Conservation (phyloP, 2,797 vertebrate genomes). For the Coccyzus lansbergi region DNA sequence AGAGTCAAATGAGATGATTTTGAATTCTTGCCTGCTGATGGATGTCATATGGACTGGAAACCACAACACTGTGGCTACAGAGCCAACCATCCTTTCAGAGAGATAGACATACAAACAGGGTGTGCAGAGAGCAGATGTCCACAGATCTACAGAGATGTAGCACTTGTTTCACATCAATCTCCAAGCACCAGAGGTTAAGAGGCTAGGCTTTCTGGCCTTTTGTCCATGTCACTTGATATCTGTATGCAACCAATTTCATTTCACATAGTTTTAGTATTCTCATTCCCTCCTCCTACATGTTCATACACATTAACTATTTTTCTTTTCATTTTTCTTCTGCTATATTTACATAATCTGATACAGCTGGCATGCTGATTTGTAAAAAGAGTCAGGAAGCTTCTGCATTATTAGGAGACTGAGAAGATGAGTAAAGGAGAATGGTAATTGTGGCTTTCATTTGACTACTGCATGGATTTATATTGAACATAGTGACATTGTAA, state of each 20-base stretch:
- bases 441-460: not conserved
- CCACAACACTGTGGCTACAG: not conserved
- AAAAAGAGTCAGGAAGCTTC: not conserved
- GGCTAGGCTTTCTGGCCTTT: not conserved
- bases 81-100: not conserved
- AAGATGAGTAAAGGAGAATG: not conserved
- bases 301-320: not conserved
- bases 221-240: not conserved
- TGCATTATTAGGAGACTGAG: not conserved
- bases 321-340: not conserved
- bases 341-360: not conserved
- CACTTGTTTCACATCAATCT: constrained; percentile 36
- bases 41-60: not conserved
- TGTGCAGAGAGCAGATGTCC: not conserved
- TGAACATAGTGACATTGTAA: not conserved
- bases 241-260: not conserved
- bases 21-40: not conserved
- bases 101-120: not conserved
- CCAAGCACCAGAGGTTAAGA: constrained; percentile 31
- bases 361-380: not conserved
- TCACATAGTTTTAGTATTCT: not conserved
- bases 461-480: not conserved
- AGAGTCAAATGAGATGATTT: not conserved
- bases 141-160: not conserved
- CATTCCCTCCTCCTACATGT: not conserved